Evolutionary conservation across 2,888 invertebrate species (phyloP), one percentile per base, ranked within the genome.

Genomic region (Agrilus cyanescens): DNA sequence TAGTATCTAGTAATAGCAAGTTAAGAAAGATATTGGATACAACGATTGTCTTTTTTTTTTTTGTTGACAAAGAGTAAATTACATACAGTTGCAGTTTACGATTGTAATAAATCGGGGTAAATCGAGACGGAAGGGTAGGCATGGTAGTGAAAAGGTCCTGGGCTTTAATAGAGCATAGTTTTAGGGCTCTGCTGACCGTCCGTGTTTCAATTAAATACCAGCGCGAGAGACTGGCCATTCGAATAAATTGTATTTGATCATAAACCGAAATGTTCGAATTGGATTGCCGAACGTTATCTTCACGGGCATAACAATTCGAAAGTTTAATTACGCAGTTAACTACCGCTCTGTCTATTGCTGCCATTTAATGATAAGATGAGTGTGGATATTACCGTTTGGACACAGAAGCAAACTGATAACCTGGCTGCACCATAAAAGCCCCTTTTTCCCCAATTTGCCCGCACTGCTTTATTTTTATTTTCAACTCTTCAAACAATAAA

Each of bases 261-360:
- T 62, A 62, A 62, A 62, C 55, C 57, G 60, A 53, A 57, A 57
- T 55, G 58, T 54, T 55, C 58, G 52, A 56, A 56, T 57, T 56
- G 55, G 57, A 60, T 58, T 58, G 57, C 53, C 42, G 48, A 51
- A 50, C 55, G 57, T 60, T 61, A 61, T 61, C 60, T 59, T 59
- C 51, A 55, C 48, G 55, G 53, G 52, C 57, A 59, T 59, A 57
- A 56, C 60, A 59, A 57, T 60, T 58, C 56, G 58, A 61, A 61
- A 61, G 60, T 63, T 63, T 63, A 62, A 63, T 62, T 62, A 59
- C 57, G 45, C 52, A 59, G 61, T 62, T 63, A 62, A 63, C 61
- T 61, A 58, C 60, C 52, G 53, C 55, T 49, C 50, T 53, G 57
- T 57, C 58, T 59, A 59, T 63, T 62, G 58, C 57, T 56, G 55